Evolutionary conservation across 1,140 invertebrate species (phyloP).

Genomic region (Bombus balteatus): DNA sequence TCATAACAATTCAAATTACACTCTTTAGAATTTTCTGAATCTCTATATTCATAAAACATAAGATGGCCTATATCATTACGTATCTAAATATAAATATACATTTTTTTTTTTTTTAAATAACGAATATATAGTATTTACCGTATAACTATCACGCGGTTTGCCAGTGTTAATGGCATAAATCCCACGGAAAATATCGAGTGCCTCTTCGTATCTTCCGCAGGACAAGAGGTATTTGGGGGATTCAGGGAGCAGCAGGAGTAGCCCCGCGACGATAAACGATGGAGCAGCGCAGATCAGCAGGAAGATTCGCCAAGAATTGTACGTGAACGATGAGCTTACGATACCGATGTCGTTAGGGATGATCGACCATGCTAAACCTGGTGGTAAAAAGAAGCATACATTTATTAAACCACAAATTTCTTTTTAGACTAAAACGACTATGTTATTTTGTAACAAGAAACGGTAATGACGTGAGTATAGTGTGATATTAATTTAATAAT

Average conservation of each 20-base stretch:
- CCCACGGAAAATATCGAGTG: slow-evolving; percentile 89
- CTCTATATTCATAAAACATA: too few relatives aligned
- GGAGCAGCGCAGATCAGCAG: slow-evolving; percentile 93
- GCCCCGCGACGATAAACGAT: slow-evolving; percentile 91
- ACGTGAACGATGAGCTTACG: slow-evolving; percentile 86
- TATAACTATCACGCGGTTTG: slow-evolving; percentile 88
- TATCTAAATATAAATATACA: too few relatives aligned
- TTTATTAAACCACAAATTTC: neutral
- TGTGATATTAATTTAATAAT: too few relatives aligned
- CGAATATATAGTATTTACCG: slow-evolving; percentile 77
- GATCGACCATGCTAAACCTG: slow-evolving; percentile 92
- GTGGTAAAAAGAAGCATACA: slow-evolving; percentile 4
- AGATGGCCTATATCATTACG: too few relatives aligned
- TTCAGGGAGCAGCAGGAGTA: slow-evolving; percentile 94
- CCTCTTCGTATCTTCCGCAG: slow-evolving; percentile 89
- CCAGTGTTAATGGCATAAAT: slow-evolving; percentile 93
- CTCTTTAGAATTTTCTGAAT: too few relatives aligned
- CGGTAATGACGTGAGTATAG: too few relatives aligned
- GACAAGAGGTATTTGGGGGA: slow-evolving; percentile 94
- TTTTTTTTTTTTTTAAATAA: too few relatives aligned
- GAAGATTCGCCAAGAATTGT: slow-evolving; percentile 96
- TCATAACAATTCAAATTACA: neutral
- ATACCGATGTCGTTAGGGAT: slow-evolving; percentile 91
- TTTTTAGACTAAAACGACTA: too few relatives aligned
- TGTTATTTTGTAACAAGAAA: too few relatives aligned